Evolutionary conservation across 53 echinoderm and acorn worm species (phyloP).

Genomic region (Astropecten irregularis): DNA sequence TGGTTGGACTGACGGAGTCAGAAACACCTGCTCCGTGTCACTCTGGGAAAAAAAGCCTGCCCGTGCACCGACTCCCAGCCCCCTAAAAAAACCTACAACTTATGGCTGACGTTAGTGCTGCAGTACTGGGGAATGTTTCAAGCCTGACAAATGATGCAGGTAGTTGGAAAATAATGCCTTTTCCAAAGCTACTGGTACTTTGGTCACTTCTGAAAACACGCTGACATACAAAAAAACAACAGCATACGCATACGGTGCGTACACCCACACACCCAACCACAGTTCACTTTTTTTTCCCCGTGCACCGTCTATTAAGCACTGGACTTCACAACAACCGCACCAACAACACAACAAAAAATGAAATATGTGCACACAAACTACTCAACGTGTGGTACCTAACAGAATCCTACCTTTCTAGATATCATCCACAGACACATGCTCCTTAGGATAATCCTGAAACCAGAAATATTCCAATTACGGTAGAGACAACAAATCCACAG

Average conservation of each 20-base stretch:
- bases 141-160: constrained; percentile 26
- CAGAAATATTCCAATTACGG: neutral
- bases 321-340: neutral
- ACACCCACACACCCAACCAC: constrained; percentile 40
- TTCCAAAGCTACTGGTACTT: constrained; percentile 47
- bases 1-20: neutral
- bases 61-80: neutral
- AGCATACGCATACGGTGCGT: too few relatives aligned
- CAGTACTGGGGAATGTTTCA: constrained; percentile 29
- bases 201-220: constrained; percentile 23
- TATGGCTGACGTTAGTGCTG: neutral
- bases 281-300: constrained; percentile 48
- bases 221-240: constrained; percentile 15
- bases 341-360: neutral
- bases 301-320: constrained; percentile 15
- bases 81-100: constrained; percentile 25
- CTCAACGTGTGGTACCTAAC: too few relatives aligned
- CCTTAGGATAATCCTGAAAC: neutral
- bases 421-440: neutral
- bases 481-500: neutral
- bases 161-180: neutral
- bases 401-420: neutral
- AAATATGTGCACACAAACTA: neutral
- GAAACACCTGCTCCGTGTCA: constrained; percentile 26
- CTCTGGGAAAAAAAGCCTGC: neutral